These are phyloP conservation scores for Anarsia innoxiella DNA, from an alignment of 2,888 invertebrate genomes.

Conservation along the genomic window DNA sequence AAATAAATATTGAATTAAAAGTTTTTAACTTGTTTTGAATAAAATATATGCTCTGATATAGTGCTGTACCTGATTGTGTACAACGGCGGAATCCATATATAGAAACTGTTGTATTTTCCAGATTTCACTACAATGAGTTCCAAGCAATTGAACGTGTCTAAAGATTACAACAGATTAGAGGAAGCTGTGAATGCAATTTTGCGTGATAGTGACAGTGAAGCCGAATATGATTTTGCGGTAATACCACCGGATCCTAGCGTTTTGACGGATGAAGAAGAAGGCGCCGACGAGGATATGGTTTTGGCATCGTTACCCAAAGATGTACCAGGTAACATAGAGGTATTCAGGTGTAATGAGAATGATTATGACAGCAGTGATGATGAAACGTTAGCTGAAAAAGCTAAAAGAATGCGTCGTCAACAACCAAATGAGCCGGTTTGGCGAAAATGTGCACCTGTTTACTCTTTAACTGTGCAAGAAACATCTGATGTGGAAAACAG, in stretches of 20 bases:
- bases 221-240: neutral
- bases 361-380: neutral
- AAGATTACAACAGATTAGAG: neutral
- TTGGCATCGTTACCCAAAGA: neutral
- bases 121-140: neutral
- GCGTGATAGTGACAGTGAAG: neutral
- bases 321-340: conserved; percentile 6
- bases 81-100: neutral
- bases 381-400: neutral
- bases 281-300: conserved; percentile 1
- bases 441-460: neutral
- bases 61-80: neutral
- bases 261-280: conserved; percentile 15
- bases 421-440: neutral
- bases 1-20: neutral
- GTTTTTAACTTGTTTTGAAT: neutral
- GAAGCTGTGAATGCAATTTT: neutral
- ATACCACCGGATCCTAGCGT: conserved; percentile 10
- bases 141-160: neutral
- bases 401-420: neutral
- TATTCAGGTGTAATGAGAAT: neutral
- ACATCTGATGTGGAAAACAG: too few relatives aligned
- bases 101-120: neutral
- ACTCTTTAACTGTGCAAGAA: too few relatives aligned
- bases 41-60: neutral